Base-by-base conservation (phyloP, 1,140 invertebrate species). In the Tribolium madens region DNA sequence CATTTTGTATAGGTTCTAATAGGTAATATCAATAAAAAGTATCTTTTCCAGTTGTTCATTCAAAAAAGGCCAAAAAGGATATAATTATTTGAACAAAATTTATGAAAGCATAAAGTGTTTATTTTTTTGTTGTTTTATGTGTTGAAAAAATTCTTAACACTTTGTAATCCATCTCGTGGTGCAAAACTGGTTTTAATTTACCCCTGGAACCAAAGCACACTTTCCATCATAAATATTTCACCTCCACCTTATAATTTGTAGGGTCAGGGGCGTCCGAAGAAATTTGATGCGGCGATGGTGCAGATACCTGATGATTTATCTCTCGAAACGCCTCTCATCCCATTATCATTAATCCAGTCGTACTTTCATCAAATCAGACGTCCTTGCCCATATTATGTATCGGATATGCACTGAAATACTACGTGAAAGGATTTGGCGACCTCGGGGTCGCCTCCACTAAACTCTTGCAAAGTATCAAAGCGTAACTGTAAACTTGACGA, bases 341-440 rank as follows among this genome's bases (percentile, higher is more conserved):
- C 21, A 26, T 26, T 26, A 26, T 5, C 21, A 26, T 26, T 26
- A 26, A 26, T 26, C 21, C 21, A 42, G 36, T 42, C 0, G 1
- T 10, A 42, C 9, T 42, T 42, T 42, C 36, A n/a, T 64, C 57
- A 26, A 64, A 64, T 57, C 26, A 64, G n/a, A 64, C 21, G 26
- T 33, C 57, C 57, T 64, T 33, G 57, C 31, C 26, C 57, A 57
- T 14, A 57, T 21, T 64, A 26, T 26, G 21, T 26, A 12, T n/a
- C 57, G 57, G 57, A 64, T 64, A 64, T 64, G 57, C 57, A 64
- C 26, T 64, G 10, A 33, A 64, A 64, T 10, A 64, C 31, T 7
- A 33, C 17, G 57, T 64, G 57, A 64, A 64, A 64, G 57, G 57
- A 64, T n/a, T n/a, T 10, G 31, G 12, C 57, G 57, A 64, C 57